Base-by-base conservation (phyloP, 2,888 invertebrate species). In the Cyaniris semiargus region DNA sequence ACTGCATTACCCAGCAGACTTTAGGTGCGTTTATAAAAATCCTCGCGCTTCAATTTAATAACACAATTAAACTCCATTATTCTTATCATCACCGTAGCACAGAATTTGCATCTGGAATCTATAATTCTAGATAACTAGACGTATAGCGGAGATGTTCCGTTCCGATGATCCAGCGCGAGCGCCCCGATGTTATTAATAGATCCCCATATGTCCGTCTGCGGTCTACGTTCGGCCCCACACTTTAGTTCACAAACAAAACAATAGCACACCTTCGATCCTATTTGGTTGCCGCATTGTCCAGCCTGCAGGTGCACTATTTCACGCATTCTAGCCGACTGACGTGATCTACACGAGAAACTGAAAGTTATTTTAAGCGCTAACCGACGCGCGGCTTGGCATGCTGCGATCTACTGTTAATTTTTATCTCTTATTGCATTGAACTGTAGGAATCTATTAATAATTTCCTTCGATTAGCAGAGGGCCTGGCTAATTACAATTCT, bases 231-330 rank as follows among this genome's bases (percentile, higher is more conserved):
- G 13, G 23, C 60, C 10, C 21, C 79, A 78, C 78, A 79, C 80
- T 81, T 80, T 80, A 75, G 74, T 80, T 81, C 80, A 79, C 78
- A 78, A 71, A 58, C 34, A 78, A 77, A 80, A 79, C 72, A 76
- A 77, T 72, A 78, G 81, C 83, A 78, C 80, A 98, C 98, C 96
- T 98, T 98, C 80, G 98, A 97, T 83, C 98, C 98, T 86, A 98
- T 98, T 93, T 98, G 98, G 90, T 98, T 98, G 81, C 98, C 98
- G 89, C 98, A 98, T 90, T 98, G 98, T 79, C 98, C 98, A 79
- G 96, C 97, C 90, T 98, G 98, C 81, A 98, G 94, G 92, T 98
- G 98, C 82, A 98, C 97, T 86, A 98, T 98, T 96, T 98, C 98
- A 94, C 98, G 96, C 98, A 98, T 98, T 88, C 87, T 91, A 75